Conservation (phyloP, 2,888 invertebrate species). For the Eristalis tenax region DNA sequence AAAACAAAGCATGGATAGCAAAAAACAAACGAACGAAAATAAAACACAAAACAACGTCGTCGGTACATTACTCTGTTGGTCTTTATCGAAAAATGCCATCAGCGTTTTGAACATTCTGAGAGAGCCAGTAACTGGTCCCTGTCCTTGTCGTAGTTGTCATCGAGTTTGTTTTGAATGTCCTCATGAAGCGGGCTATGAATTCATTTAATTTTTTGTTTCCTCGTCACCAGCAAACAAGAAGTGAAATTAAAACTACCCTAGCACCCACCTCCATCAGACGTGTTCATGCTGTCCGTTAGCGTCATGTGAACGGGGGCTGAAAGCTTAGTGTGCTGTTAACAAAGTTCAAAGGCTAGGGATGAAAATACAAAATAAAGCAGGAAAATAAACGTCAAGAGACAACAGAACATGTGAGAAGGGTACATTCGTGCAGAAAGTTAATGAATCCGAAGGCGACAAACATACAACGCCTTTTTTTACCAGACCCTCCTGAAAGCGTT, state of each 20-base stretch:
- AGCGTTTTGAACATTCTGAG: constrained; percentile 16
- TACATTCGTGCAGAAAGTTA: constrained; percentile 8
- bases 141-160: constrained; percentile 25
- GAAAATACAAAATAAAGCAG: not conserved
- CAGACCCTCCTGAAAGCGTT: constrained; percentile 12
- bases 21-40: not conserved
- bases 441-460: constrained; percentile 19
- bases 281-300: not conserved
- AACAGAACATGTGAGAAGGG: constrained; percentile 24
- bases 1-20: not conserved
- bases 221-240: constrained; percentile 20
- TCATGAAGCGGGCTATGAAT: constrained; percentile 23
- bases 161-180: constrained; percentile 22
- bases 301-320: not conserved
- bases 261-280: not conserved
- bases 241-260: constrained; percentile 31
- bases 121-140: not conserved
- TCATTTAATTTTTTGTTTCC: constrained; percentile 8
- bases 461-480: not conserved
- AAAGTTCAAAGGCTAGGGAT: constrained; percentile 10
- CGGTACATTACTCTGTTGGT: constrained; percentile 8
- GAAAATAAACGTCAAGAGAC: not conserved
- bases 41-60: not conserved
- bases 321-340: constrained; percentile 7
- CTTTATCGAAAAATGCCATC: constrained; percentile 34